phyloP scores from a whole-genome alignment of 2,888 invertebrate species.

The Torymus tubicola region DNA sequence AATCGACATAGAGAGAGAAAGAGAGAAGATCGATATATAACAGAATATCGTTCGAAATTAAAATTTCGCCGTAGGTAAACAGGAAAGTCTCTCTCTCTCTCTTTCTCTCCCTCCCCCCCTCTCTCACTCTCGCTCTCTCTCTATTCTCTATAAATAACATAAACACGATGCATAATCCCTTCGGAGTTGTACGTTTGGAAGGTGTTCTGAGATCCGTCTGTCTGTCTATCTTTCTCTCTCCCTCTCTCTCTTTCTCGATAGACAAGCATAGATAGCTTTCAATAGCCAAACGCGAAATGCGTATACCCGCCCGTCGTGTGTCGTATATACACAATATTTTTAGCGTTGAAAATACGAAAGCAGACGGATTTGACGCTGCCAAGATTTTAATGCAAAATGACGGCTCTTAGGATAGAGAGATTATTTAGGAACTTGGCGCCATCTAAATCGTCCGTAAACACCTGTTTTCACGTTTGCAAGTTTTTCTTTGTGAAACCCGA shows the following conservation, averaged over 20 bases:
- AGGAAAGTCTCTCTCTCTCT: neutral
- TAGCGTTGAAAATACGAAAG: slow-evolving; percentile 40
- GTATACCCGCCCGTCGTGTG: no score
- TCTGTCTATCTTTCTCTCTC: no score
- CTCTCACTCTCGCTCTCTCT: no score
- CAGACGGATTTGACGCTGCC: slow-evolving; percentile 31
- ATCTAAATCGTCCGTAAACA: slow-evolving; percentile 25
- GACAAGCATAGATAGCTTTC: slow-evolving; percentile 21
- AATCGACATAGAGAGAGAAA: no score
- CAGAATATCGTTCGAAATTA: no score
- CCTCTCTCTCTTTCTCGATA: slow-evolving; percentile 12
- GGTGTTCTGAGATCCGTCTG: slow-evolving; percentile 29
- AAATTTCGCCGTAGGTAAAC: no score
- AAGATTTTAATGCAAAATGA: slow-evolving; percentile 41
- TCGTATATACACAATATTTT: slow-evolving; percentile 42
- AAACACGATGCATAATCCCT: slow-evolving; percentile 36
- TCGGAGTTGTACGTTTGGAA: slow-evolving; percentile 39
- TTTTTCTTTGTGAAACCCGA: slow-evolving; percentile 1
- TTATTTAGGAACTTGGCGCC: slow-evolving; percentile 48
- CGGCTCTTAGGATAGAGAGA: slow-evolving; percentile 1
- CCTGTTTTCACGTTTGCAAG: slow-evolving; percentile 25
- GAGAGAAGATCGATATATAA: no score
- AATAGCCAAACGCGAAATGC: slow-evolving; percentile 32
- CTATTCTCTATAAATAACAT: slow-evolving; percentile 58
- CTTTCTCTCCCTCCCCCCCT: no score